Evolutionary conservation across 1,140 invertebrate genomes (phyloP).

Genomic region (Hermetia illucens): DNA sequence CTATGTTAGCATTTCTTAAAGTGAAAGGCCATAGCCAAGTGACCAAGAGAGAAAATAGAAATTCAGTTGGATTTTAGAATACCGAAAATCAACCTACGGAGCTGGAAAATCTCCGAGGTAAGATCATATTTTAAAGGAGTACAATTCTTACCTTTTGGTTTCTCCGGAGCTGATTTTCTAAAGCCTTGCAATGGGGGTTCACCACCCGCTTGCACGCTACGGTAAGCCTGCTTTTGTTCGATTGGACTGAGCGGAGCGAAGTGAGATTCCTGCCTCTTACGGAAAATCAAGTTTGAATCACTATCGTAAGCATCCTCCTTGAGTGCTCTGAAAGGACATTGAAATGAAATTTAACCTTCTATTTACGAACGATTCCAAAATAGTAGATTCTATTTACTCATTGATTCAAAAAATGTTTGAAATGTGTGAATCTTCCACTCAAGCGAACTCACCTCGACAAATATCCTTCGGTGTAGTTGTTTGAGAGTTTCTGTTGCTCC

Average conservation of each 20-base stretch:
- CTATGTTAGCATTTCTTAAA: too few relatives aligned
- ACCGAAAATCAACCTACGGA: too few relatives aligned
- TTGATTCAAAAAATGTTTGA: background rate
- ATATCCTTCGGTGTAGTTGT: constrained; percentile 30
- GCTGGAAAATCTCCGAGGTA: too few relatives aligned
- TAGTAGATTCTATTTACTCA: background rate
- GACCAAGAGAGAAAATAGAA: too few relatives aligned
- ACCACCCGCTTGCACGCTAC: constrained; percentile 74
- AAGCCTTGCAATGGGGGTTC: constrained; percentile 81
- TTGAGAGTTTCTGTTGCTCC: constrained; percentile 41
- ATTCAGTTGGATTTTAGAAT: too few relatives aligned
- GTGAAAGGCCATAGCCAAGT: too few relatives aligned
- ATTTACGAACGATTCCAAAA: too few relatives aligned
- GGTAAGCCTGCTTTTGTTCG: constrained; percentile 69
- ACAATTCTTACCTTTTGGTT: constrained; percentile 70
- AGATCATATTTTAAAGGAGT: too few relatives aligned
- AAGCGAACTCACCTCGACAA: constrained; percentile 21
- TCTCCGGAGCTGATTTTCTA: constrained; percentile 73
- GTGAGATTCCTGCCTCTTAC: constrained; percentile 47
- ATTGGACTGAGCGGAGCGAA: constrained; percentile 56
- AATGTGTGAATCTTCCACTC: background rate
- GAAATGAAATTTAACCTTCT: too few relatives aligned
- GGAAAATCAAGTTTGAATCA: constrained; percentile 74
- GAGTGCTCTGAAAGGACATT: constrained; percentile 61
- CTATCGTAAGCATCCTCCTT: constrained; percentile 85